Evolutionary conservation across 23 tunicate genomes (phyloP), one percentile per base, ranked within the genome.

Genomic region (Oikopleura vanhoeffeni): DNA sequence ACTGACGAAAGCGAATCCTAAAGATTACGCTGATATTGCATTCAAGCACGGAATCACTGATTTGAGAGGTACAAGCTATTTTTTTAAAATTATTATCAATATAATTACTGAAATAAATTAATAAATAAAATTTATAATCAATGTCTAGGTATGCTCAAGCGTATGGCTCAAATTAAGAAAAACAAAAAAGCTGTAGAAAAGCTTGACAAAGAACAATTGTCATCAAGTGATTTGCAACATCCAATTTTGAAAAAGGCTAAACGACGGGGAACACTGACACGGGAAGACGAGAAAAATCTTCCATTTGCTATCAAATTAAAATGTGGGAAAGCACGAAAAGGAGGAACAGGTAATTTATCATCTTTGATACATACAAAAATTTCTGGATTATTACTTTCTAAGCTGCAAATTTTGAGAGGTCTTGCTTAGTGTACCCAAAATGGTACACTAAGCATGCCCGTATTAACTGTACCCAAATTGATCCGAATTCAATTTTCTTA

Each of bases 31-130:
- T 0, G 83, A 90, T 0, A 92, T 92, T 41, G 94, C 91, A 32
- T 92, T 92, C 87, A 92, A 92, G 76, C 90, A 87, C 41, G 97
- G 97, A 30, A 92, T 92, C 49, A 34, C 42, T 41, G 97, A 89
- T 64, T 87, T 8, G 8, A n/a, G n/a, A n/a, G n/a, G n/a, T n/a
- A n/a, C n/a, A n/a, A n/a, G n/a, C n/a, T n/a, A n/a, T n/a, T n/a
- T n/a, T n/a, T n/a, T n/a, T n/a, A n/a, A n/a, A n/a, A n/a, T n/a
- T n/a, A n/a, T n/a, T n/a, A n/a, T n/a, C n/a, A n/a, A n/a, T n/a
- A n/a, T n/a, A n/a, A n/a, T n/a, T n/a, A n/a, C n/a, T n/a, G n/a
- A n/a, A n/a, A n/a, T n/a, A n/a, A n/a, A n/a, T n/a, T n/a, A n/a
- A n/a, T 18, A 18, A 49, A 49, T 49, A 8, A 18, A 49, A 8